phyloP scores from a whole-genome alignment of 2,113 vertebrate species.

The Epinephelus cyanopodus region DNA sequence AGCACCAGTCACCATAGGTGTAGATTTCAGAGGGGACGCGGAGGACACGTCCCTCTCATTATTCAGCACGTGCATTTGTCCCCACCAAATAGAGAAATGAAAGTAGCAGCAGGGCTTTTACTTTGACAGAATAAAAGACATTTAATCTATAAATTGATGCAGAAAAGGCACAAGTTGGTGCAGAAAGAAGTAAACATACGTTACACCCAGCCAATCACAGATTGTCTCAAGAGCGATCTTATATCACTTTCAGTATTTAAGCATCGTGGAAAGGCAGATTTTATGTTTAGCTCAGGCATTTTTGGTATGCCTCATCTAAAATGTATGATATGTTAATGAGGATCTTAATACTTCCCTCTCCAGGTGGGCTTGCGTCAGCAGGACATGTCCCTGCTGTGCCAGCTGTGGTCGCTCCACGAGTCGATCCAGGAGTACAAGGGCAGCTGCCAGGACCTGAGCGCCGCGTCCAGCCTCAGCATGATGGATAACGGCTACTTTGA shows the following conservation, averaged over 20 bases:
- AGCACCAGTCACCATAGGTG: neutral
- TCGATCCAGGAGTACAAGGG: conserved; percentile 99
- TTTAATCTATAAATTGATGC: no score
- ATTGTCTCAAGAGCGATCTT: neutral
- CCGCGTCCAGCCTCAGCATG: conserved; percentile 88
- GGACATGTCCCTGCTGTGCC: conserved; percentile 98
- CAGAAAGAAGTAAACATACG: no score
- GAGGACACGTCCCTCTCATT: no score
- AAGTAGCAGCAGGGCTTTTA: no score
- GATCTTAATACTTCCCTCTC: neutral
- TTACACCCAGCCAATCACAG: neutral
- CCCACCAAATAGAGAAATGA: no score
- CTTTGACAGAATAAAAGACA: no score
- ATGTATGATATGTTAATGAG: neutral
- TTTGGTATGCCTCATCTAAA: neutral
- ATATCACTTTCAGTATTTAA: neutral
- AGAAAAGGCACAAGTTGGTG: no score
- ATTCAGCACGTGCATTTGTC: no score
- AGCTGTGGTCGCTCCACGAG: conserved; percentile 97
- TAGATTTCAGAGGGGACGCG: no score
- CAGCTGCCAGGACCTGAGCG: conserved; percentile 91
- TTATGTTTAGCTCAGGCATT: neutral
- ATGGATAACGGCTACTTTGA: conserved; percentile 97
- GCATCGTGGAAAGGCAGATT: neutral
- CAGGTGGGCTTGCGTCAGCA: conserved; percentile 98